Percentiles rank a stretch among this genome's conserved stretches.
phyloP scores from a whole-genome alignment of 2,797 vertebrate species.

The Cichlasoma orientale region DNA sequence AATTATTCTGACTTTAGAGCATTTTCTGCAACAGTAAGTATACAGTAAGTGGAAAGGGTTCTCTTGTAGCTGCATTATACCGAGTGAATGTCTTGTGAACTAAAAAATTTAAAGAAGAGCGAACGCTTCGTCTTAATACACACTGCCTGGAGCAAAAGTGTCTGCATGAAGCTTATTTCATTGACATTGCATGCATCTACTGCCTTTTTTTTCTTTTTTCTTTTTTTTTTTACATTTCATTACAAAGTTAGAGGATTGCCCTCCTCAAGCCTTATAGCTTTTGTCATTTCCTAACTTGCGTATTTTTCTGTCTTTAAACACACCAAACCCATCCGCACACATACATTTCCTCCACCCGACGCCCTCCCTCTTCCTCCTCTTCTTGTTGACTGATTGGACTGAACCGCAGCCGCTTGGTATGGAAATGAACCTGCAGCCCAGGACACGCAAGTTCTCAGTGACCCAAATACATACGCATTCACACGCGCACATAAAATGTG shows the following conservation, averaged over 20 bases:
- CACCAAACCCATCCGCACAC: not conserved
- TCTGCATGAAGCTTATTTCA: slow-evolving; percentile 6
- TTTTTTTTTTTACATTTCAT: not conserved
- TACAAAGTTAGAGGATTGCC: not conserved
- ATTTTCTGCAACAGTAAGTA: not conserved
- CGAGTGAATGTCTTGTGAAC: slow-evolving; percentile 1
- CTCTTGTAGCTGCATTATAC: slow-evolving; percentile 9
- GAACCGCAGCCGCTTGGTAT: slow-evolving; percentile 46
- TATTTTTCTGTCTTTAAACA: not conserved
- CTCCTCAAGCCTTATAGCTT: slow-evolving; percentile 13
- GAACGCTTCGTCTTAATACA: slow-evolving; percentile 1
- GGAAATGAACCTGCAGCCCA: slow-evolving; percentile 59
- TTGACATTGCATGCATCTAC: slow-evolving; percentile 13
- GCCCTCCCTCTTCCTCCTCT: not conserved
- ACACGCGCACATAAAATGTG: slow-evolving; percentile 21
- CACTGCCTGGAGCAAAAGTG: not conserved
- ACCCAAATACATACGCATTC: slow-evolving; percentile 59
- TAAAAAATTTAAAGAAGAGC: slow-evolving; percentile 11
- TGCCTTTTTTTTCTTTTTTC: not conserved
- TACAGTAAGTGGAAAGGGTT: not conserved
- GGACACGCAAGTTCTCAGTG: slow-evolving; percentile 50
- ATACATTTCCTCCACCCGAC: too few relatives aligned
- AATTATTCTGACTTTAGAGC: not conserved
- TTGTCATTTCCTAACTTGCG: slow-evolving; percentile 29
- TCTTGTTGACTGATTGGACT: slow-evolving; percentile 59